Evolutionary conservation across 2,113 vertebrate species (phyloP).

Genomic region (Narcine bancroftii): DNA sequence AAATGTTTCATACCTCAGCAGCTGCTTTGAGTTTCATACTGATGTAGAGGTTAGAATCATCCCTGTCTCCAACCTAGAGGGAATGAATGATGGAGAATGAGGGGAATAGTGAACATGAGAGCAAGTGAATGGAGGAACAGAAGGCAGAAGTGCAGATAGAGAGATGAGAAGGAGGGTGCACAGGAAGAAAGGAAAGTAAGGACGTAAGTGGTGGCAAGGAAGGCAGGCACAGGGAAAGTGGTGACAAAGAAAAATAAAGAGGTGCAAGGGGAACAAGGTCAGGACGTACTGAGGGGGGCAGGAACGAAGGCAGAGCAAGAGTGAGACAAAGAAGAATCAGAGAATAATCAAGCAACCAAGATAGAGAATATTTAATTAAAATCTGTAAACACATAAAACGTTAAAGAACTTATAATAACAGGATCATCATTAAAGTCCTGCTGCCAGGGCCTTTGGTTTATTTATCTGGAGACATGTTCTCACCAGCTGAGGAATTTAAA

Average conservation of each 20-base stretch:
- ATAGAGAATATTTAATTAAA: background rate
- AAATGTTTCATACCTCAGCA: slow-evolving; percentile 66
- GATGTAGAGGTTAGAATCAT: slow-evolving; percentile 96
- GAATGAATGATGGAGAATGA: background rate
- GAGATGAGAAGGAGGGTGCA: background rate
- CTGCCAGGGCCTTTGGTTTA: no score
- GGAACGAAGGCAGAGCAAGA: no score
- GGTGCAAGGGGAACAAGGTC: no score
- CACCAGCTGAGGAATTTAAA: no score
- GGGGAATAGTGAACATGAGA: background rate
- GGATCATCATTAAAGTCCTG: no score
- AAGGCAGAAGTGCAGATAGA: background rate
- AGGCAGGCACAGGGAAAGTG: background rate
- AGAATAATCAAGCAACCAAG: background rate
- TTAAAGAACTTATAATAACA: no score
- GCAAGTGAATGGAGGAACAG: background rate
- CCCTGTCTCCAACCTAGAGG: slow-evolving; percentile 81
- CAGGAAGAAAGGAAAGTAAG: background rate
- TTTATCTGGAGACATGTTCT: no score
- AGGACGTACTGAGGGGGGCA: background rate
- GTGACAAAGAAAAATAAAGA: background rate
- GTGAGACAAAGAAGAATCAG: background rate
- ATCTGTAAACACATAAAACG: background rate
- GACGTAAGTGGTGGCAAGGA: no score
- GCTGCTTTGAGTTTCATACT: slow-evolving; percentile 95